Evolutionary conservation across 2,888 invertebrate genomes (phyloP).

Genomic region (Ametastegia equiseti): DNA sequence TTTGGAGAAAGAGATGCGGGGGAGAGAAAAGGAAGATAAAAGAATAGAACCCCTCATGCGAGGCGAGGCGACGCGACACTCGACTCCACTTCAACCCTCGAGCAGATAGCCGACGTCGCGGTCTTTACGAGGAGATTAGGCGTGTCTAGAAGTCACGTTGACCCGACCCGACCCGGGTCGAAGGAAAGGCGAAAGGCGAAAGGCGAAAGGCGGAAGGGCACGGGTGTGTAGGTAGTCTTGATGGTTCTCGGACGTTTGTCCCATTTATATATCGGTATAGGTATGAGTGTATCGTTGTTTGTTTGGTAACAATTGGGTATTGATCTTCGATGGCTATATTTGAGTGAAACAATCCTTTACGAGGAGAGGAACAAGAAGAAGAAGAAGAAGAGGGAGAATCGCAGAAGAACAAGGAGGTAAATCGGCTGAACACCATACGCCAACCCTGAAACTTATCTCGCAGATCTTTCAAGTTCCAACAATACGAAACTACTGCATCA

Average conservation of each 20-base stretch:
- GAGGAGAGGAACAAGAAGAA: background rate
- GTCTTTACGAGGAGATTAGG: constrained; percentile 47
- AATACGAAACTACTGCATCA: too few species aligned
- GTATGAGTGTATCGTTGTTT: background rate
- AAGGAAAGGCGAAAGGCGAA: constrained; percentile 21
- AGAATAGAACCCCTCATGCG: constrained; percentile 7
- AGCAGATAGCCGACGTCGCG: constrained; percentile 41
- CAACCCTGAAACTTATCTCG: too few species aligned
- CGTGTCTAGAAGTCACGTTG: constrained; percentile 42
- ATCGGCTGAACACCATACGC: too few species aligned
- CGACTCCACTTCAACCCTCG: constrained; percentile 38
- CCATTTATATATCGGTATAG: too few species aligned
- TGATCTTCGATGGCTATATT: background rate
- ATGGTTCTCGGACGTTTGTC: background rate
- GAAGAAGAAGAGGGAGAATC: background rate
- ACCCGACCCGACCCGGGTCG: constrained; percentile 30
- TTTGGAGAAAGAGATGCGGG: background rate
- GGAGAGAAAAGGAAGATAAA: background rate
- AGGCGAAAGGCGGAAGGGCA: too few species aligned
- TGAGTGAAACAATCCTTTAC: background rate
- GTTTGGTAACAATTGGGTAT: constrained; percentile 3
- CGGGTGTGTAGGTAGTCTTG: constrained; percentile 5
- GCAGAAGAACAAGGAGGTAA: too few species aligned
- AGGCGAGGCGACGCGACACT: constrained; percentile 30
- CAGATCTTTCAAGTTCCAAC: too few species aligned